Base-by-base conservation (phyloP, 2,888 invertebrate species). In the Cheilosia urbana region DNA sequence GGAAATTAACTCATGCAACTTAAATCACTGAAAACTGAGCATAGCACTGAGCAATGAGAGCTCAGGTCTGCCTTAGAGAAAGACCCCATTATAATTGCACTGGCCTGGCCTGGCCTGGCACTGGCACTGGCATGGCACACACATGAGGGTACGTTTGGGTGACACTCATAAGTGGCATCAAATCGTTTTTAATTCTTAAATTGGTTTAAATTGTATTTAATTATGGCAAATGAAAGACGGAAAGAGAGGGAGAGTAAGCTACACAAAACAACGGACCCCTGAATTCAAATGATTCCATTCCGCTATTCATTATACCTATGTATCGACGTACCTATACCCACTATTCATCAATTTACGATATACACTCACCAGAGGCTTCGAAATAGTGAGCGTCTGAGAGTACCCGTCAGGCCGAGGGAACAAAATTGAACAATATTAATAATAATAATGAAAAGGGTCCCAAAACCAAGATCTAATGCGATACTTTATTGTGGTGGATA, bases 171-270 rank as follows among this genome's bases (percentile, higher is more conserved):
- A 85, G 85, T 68, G 62, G 76, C 85, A 81, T 81, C 76, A 81
- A 85, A 81, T 85, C 85, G 71, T 63, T 84, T 84, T 84, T 81
- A 85, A 76, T 85, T 81, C 85, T 72, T 85, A 85, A 85, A 85
- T 85, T 85, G 81, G 76, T 85, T 81, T 81, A 85, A 81, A 85
- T 85, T 85, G 76, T 85, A 85, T 85, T 85, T 81, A 85, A 85
- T 85, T 85, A 85, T 81, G 72, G 62, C 71, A 37, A 81, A 73
- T 68, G 63, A 57, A 60, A 37, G 13, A 81, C 47, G 37, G 84
- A 57, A 45, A 53, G 60, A 34, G 55, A 30, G 27, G 9, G 30
- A 30, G 9, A 9, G 30, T 0, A 2, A 30, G 30, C 7, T 7
- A 9, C 30, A 19, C 17, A 21, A 11, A 60, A 21, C 30, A 27